Percentiles rank a stretch among this genome's conserved stretches.
phyloP scores from a whole-genome alignment of 2,113 vertebrate genomes.

The Arenaria interpres region DNA sequence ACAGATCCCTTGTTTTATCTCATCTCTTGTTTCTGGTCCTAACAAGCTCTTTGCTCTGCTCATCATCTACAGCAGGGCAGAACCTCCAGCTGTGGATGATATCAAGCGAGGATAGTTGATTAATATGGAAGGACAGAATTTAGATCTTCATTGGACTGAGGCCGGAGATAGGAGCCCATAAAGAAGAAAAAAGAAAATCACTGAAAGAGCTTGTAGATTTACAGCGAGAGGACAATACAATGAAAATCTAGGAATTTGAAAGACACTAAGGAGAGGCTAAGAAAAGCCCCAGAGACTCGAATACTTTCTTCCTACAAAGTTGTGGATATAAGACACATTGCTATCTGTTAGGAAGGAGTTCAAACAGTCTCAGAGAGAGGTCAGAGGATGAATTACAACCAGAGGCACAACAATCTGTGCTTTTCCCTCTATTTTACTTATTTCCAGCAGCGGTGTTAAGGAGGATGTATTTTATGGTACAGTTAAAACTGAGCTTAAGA shows the following conservation, averaged over 20 bases:
- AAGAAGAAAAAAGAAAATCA: neutral
- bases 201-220: neutral
- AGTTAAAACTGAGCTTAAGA: neutral
- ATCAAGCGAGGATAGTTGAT: neutral
- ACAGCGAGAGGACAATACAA: neutral
- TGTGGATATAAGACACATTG: neutral
- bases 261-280: neutral
- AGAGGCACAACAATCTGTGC: neutral
- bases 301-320: neutral
- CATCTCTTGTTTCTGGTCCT: neutral
- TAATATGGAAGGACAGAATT: neutral
- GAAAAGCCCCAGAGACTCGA: neutral
- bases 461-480: neutral
- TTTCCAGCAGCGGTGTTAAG: neutral
- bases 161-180: fast-evolving
- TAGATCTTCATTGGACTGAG: neutral
- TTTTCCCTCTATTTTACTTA: neutral
- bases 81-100: neutral
- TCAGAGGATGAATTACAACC: neutral
- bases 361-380: neutral
- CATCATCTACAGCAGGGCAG: neutral
- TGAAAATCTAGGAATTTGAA: neutral
- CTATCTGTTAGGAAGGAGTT: neutral
- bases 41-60: neutral
- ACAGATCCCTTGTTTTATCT: neutral